Evolutionary conservation across 2,888 invertebrate genomes (phyloP).

Genomic region (Ligdia adustata): DNA sequence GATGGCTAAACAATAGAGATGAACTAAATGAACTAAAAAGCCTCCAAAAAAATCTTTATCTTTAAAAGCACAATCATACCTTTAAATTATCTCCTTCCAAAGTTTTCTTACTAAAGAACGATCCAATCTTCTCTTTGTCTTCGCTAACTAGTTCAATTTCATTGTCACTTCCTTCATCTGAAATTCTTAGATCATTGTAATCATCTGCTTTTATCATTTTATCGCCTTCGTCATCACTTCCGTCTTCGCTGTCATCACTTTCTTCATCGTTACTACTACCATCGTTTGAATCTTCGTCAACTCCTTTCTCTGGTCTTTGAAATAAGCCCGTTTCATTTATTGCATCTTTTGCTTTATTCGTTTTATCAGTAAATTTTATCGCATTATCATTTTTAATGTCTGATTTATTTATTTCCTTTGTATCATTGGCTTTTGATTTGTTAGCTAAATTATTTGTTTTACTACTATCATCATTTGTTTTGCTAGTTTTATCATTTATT

Average conservation of each 20-base stretch:
- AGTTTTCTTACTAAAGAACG: constrained; percentile 63
- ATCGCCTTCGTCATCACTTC: constrained; percentile 30
- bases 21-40: too few species aligned
- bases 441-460: neutral
- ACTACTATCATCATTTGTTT: neutral
- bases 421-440: neutral
- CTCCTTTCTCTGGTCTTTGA: neutral
- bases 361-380: neutral
- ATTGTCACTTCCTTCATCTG: constrained; percentile 65
- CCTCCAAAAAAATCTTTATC: too few species aligned
- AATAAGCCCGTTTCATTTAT: neutral
- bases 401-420: neutral
- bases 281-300: constrained; percentile 24
- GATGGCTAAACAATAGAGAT: too few species aligned
- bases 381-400: too few species aligned
- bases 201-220: constrained; percentile 38
- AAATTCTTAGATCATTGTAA: constrained; percentile 78
- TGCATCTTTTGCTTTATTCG: neutral
- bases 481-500: neutral
- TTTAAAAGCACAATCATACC: too few species aligned
- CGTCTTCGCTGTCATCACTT: constrained; percentile 29
- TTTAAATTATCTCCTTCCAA: constrained; percentile 67
- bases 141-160: constrained; percentile 48
- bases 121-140: constrained; percentile 51
- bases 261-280: constrained; percentile 26